Percentiles rank a stretch among this genome's conserved stretches.
phyloP scores from a whole-genome alignment of 1,140 invertebrate species.

The roundworm (Caenorhabditis elegans) region WBcel235 BX284605.5:10207001-10207500 shows the following conservation, averaged over 20 bases:
- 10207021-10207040: constrained; percentile 41
- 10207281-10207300: constrained; percentile 53
- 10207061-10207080: constrained; percentile 60
- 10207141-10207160: constrained; percentile 54
- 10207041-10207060: constrained; percentile 43
- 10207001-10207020: background rate
- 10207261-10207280: constrained; percentile 58
- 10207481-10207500: background rate
- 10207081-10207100: constrained; percentile 56
- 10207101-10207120: constrained; percentile 63
- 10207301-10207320: constrained; percentile 51
- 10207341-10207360: constrained; percentile 65
- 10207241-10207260: constrained; percentile 63
- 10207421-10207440: constrained; percentile 63
- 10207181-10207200: constrained; percentile 52
- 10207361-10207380: constrained; percentile 61
- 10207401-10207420: constrained; percentile 60
- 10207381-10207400: constrained; percentile 55
- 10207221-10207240: constrained; percentile 66
- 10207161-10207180: constrained; percentile 56
- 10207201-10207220: constrained; percentile 59
- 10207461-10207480: constrained; percentile 58
- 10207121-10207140: constrained; percentile 61
- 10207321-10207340: constrained; percentile 64
- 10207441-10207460: constrained; percentile 64